Conservation (phyloP, 2,113 vertebrate genomes). For the Fukomys damarensis region DNA sequence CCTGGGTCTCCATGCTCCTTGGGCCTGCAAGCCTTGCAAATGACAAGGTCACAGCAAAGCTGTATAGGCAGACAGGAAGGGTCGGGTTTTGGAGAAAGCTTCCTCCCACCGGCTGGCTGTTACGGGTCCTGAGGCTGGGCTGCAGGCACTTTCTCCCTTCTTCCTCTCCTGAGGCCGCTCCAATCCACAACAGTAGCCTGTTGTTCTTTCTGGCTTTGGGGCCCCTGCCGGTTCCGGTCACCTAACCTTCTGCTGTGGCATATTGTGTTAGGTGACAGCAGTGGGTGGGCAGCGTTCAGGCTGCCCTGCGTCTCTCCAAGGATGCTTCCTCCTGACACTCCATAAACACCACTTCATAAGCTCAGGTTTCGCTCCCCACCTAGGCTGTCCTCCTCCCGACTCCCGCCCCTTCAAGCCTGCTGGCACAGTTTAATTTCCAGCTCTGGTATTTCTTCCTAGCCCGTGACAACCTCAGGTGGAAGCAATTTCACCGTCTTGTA, state of each 20-base stretch:
- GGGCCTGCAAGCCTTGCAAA: neutral
- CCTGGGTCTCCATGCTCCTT: neutral
- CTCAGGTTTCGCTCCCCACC: slow-evolving; percentile 58
- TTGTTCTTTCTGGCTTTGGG: neutral
- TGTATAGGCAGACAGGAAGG: neutral
- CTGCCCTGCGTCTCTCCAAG: slow-evolving; percentile 22
- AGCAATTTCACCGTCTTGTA: slow-evolving; percentile 84
- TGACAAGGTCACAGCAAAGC: neutral
- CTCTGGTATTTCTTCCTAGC: slow-evolving; percentile 76
- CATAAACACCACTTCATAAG: slow-evolving; percentile 75
- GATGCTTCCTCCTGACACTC: slow-evolving; percentile 37
- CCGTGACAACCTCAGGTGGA: slow-evolving; percentile 80
- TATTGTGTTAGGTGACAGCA: neutral
- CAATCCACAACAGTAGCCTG: neutral
- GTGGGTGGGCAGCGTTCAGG: neutral
- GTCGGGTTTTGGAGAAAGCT: neutral
- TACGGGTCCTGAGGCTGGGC: neutral
- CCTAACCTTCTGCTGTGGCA: neutral
- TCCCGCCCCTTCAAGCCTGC: slow-evolving; percentile 75
- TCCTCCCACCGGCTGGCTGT: neutral
- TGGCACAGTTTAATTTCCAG: slow-evolving; percentile 81
- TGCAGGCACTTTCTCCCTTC: neutral
- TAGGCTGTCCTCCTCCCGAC: neutral
- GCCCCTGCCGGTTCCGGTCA: neutral
- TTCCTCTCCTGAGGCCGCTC: neutral